Base-by-base conservation (phyloP, 2,113 vertebrate species). In the Fregata magnificens region DNA sequence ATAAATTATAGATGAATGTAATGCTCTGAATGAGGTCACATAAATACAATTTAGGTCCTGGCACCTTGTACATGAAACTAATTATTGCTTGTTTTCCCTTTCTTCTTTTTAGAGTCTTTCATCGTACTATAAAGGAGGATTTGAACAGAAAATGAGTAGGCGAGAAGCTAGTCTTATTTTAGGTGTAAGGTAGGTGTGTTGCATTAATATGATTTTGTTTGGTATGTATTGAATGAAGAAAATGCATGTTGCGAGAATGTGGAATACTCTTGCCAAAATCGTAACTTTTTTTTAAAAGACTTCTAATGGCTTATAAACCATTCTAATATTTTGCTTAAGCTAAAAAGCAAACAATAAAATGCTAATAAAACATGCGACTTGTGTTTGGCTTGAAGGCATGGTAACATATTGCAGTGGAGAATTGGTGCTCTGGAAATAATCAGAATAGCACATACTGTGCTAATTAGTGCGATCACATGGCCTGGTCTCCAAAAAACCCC, bases 121-220 rank as follows among this genome's bases (percentile, higher is more conserved):
- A 53, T 95, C 98, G 4, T 99, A 99, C 96, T 99, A 99, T 97
- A 99, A 99, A 99, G 99, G 99, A 96, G 99, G 99, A 95, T 99
- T 99, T 98, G 99, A 99, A 80, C 98, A 98, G 97, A 99, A 99
- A 98, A 99, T 99, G 99, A 99, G 98, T 95, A 99, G 98, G 78
- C 97, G 99, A 97, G 99, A 99, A 98, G 99, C 99, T 87, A 98
- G 99, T 96, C 99, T 99, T 77, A 97, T 99, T 98, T 99, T 99
- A 74, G 99, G 99, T 88, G 96, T 99, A 96, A 99, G 99, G 99
- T 99, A 98, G 95, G 98, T 98, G 28, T 96, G 76, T 73, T 95
- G 36, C 29, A 9, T 90, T 93, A 50, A 31, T 90, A 38, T 69
- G 28, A 67, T 98, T 87, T 95, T 93, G 65, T 96, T 96, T 94